Percentiles rank a stretch among this genome's conserved stretches.
phyloP scores from a whole-genome alignment of 2,797 vertebrate genomes.

The Lithobates sylvaticus region DNA sequence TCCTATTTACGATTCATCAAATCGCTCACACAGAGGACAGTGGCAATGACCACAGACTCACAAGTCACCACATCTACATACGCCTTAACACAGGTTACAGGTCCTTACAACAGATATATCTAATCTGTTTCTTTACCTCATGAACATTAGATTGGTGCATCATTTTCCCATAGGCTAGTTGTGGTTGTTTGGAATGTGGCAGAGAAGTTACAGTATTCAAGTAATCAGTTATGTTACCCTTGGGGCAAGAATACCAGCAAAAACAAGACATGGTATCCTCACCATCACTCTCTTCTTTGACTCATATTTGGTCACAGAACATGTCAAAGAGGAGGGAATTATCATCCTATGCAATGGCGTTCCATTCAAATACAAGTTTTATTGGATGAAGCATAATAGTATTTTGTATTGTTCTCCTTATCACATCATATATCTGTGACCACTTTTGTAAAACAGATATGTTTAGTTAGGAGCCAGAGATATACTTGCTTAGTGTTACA shows the following conservation, averaged over 20 bases:
- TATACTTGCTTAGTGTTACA: constrained; percentile 75
- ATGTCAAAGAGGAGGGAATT: constrained; percentile 74
- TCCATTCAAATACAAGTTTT: constrained; percentile 73
- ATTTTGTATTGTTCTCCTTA: constrained; percentile 66
- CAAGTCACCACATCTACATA: constrained; percentile 93
- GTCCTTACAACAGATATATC: constrained; percentile 94
- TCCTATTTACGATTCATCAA: constrained; percentile 91
- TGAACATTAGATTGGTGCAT: constrained; percentile 62
- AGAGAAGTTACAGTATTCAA: constrained; percentile 62
- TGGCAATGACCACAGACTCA: constrained; percentile 92
- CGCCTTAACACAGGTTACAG: constrained; percentile 97
- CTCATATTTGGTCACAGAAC: constrained; percentile 72
- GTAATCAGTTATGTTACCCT: constrained; percentile 34
- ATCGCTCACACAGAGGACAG: constrained; percentile 87
- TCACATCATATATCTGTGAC: constrained; percentile 72
- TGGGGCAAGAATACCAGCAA: constrained; percentile 68
- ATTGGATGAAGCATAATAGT: constrained; percentile 68
- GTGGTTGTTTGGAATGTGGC: constrained; percentile 57
- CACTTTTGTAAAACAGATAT: constrained; percentile 68
- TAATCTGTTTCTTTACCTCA: constrained; percentile 81
- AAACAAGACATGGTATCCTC: constrained; percentile 67
- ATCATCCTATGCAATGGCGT: constrained; percentile 78
- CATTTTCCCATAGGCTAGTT: constrained; percentile 59
- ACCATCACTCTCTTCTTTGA: constrained; percentile 69
- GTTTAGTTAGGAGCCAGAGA: constrained; percentile 77